These are phyloP conservation scores for Callaeas wilsoni DNA, from an alignment of 2,113 vertebrate genomes.

Conservation along the genomic window DNA sequence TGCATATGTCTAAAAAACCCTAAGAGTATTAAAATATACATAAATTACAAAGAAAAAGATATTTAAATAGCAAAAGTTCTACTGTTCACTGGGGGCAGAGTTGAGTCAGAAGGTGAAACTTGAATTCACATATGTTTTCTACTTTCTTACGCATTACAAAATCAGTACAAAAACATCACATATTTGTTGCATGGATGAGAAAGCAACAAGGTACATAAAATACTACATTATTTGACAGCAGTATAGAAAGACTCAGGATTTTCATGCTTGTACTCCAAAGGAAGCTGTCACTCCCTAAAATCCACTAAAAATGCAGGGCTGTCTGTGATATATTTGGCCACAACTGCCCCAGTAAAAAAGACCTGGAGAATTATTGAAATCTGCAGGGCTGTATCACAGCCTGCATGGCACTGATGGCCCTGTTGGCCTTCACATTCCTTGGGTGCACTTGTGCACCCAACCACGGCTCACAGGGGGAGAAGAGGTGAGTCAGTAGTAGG, in stretches of 20 bases:
- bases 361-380: neutral
- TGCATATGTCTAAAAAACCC: neutral
- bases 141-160: neutral
- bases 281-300: neutral
- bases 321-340: neutral
- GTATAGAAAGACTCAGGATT: neutral
- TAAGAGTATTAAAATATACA: neutral
- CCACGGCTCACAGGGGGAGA: neutral
- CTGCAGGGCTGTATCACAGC: neutral
- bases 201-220: neutral
- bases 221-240: neutral
- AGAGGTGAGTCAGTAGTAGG: rapidly evolving
- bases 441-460: neutral
- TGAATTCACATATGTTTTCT: neutral
- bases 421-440: neutral
- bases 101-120: neutral
- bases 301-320: neutral
- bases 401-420: neutral
- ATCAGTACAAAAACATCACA: neutral
- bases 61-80: neutral
- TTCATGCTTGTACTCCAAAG: neutral
- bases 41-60: neutral
- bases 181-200: neutral
- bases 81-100: neutral
- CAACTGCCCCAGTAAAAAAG: neutral